Evolutionary conservation across 2,113 vertebrate species (phyloP).

Genomic region (Caranx ignobilis): DNA sequence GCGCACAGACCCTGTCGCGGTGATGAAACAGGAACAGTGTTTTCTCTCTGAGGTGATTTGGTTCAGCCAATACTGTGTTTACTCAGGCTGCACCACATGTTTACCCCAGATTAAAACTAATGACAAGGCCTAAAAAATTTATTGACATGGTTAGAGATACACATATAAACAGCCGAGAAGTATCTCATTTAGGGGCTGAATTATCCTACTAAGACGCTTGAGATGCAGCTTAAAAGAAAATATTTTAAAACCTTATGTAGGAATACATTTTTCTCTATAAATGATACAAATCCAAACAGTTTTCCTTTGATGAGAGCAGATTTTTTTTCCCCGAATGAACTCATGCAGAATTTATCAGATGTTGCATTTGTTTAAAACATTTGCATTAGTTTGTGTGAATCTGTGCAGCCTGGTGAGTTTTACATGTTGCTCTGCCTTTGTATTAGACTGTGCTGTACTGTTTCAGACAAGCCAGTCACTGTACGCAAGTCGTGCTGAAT

Average conservation of each 20-base stretch:
- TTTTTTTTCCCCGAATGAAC: neutral
- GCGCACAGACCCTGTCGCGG: constrained; percentile 2
- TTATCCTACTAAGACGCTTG: neutral
- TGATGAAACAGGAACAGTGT: constrained; percentile 44
- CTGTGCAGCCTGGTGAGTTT: neutral
- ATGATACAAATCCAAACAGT: neutral
- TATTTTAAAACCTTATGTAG: neutral
- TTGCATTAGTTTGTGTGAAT: neutral
- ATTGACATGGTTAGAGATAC: constrained; percentile 48
- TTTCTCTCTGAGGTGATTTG: constrained; percentile 53
- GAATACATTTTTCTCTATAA: constrained; percentile 7
- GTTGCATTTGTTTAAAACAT: neutral
- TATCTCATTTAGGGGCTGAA: constrained; percentile 10
- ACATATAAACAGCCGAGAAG: constrained; percentile 53
- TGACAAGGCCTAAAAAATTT: constrained; percentile 57
- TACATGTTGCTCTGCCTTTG: neutral
- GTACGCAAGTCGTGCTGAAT: neutral
- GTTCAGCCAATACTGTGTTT: constrained; percentile 67
- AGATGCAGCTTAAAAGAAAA: neutral
- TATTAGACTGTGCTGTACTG: neutral
- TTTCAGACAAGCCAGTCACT: neutral
- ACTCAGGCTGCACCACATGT: constrained; percentile 62
- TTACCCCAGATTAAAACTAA: constrained; percentile 70
- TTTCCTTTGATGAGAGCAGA: neutral
- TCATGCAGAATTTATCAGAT: neutral